A percentile compares a stretch with the other conserved stretches of the same genome.
Evolutionary conservation across 1,140 invertebrate genomes (phyloP).

Genomic region (Armadillidium nasatum): DNA sequence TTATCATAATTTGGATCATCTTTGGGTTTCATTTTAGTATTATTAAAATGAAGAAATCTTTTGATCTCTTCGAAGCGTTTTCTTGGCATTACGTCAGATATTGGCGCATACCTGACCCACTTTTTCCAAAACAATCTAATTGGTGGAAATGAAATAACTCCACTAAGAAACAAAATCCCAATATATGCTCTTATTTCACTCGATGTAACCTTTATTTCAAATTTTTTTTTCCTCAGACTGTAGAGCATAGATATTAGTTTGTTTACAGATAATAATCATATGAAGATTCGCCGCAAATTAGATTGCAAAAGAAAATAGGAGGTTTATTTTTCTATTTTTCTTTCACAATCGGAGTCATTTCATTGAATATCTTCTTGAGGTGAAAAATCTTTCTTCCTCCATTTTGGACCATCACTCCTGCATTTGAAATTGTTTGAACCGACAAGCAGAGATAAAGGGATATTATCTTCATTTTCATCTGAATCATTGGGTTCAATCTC

Average conservation of each 20-base stretch:
- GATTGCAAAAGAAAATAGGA: background rate
- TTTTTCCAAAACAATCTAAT: background rate
- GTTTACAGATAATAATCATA: background rate
- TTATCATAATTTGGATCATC: background rate
- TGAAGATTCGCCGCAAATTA: background rate
- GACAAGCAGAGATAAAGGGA: background rate
- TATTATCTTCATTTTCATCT: background rate
- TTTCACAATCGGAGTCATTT: background rate
- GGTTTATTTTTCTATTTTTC: background rate
- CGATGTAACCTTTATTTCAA: background rate
- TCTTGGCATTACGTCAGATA: background rate
- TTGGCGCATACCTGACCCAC: background rate
- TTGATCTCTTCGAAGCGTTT: background rate
- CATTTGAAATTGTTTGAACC: background rate
- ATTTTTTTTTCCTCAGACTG: background rate
- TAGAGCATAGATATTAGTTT: background rate
- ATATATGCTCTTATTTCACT: background rate
- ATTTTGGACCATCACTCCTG: background rate
- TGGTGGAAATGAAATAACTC: background rate
- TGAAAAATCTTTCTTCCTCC: background rate
- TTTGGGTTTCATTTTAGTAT: background rate
- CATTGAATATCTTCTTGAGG: background rate
- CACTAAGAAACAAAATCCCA: background rate
- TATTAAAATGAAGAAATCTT: background rate
- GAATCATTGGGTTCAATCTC: background rate